These are phyloP conservation scores for Amphibalanus amphitrite DNA, from an alignment of 1,140 invertebrate genomes.

Conservation along the genomic window DNA sequence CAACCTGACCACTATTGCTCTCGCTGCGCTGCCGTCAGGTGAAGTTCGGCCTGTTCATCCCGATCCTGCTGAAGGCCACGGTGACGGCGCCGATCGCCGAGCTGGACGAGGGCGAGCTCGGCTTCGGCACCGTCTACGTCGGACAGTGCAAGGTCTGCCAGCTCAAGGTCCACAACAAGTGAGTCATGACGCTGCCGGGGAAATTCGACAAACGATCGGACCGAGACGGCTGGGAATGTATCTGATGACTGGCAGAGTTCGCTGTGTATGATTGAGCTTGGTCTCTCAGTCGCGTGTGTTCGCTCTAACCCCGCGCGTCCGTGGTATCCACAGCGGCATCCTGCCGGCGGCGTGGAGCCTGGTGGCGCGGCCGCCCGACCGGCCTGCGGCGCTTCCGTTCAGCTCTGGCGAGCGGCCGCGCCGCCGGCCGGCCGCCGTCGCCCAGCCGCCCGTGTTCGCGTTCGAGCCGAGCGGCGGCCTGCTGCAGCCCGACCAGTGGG, in stretches of 20 bases:
- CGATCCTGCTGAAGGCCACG: neutral
- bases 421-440: too few relatives aligned
- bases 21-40: too few relatives aligned
- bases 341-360: neutral
- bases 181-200: neutral
- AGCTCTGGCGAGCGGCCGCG: neutral
- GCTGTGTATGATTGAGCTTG: too few relatives aligned
- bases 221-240: too few relatives aligned
- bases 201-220: too few relatives aligned
- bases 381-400: neutral
- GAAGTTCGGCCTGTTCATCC: neutral
- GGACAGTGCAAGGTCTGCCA: neutral
- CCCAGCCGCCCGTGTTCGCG: neutral
- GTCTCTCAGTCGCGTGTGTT: too few relatives aligned
- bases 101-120: neutral
- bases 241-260: too few relatives aligned
- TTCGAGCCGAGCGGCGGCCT: neutral
- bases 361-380: neutral
- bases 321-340: neutral
- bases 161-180: neutral
- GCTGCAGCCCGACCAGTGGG: neutral
- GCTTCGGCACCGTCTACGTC: neutral
- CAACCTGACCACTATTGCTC: too few relatives aligned
- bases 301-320: too few relatives aligned
- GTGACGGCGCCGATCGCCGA: neutral